Percentiles rank a stretch among this genome's conserved stretches.
These are phyloP conservation scores for Archaeoteleia sp. DNA, from an alignment of 2,888 invertebrate species.

Conservation along the genomic window DNA sequence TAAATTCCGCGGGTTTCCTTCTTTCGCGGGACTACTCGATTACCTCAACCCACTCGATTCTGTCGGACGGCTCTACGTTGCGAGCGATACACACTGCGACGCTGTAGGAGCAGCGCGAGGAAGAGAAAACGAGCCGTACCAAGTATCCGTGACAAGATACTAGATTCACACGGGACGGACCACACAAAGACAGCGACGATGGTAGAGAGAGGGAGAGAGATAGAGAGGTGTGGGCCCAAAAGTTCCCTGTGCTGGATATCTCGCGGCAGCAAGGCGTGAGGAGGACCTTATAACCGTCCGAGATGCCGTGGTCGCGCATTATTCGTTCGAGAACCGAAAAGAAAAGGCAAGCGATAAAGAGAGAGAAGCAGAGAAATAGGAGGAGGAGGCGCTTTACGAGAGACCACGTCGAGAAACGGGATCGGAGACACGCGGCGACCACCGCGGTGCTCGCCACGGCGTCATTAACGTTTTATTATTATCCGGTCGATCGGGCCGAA, in stretches of 20 bases:
- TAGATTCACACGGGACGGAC: constrained; percentile 63
- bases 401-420: constrained; percentile 38
- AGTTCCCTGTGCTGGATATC: constrained; percentile 53
- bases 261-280: constrained; percentile 52
- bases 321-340: constrained; percentile 34
- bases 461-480: constrained; percentile 68
- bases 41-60: constrained; percentile 57
- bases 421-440: constrained; percentile 56
- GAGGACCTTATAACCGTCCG: constrained; percentile 46
- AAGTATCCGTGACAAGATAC: constrained; percentile 70
- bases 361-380: not conserved
- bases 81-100: constrained; percentile 44
- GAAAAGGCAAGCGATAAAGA: constrained; percentile 21
- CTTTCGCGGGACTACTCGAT: constrained; percentile 54
- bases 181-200: constrained; percentile 56
- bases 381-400: constrained; percentile 7
- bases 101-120: constrained; percentile 41
- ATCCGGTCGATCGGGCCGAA: constrained; percentile 65
- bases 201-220: constrained; percentile 31
- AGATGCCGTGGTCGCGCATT: constrained; percentile 46
- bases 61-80: constrained; percentile 48
- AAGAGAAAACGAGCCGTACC: constrained; percentile 52
- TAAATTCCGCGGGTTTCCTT: constrained; percentile 52
- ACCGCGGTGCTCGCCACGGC: constrained; percentile 56
- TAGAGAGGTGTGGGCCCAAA: constrained; percentile 50